Conservation (phyloP, 1,140 invertebrate species). For the Apis dorsata region DNA sequence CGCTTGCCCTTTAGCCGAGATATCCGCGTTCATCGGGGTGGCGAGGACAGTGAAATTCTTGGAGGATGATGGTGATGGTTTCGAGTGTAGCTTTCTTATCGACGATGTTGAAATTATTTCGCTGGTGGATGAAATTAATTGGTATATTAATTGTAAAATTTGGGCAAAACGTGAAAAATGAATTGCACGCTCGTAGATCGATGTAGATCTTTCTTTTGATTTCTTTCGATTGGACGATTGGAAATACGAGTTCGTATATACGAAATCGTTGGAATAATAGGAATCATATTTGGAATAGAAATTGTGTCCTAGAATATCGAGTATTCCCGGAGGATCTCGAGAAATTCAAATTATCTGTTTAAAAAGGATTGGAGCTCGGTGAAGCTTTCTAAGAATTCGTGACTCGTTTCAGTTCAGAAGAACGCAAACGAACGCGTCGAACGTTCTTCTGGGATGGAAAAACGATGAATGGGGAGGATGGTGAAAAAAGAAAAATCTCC, state of each 20-base stretch:
- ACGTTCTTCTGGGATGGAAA: neutral
- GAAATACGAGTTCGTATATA: too few species aligned
- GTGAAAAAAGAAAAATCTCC: conserved; percentile 24
- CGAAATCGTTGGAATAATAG: too few species aligned
- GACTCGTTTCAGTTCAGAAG: neutral
- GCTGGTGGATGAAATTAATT: too few species aligned
- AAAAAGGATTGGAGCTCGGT: neutral
- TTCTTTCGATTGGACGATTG: too few species aligned
- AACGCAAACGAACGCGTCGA: neutral
- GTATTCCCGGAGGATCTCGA: neutral
- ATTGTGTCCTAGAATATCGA: neutral
- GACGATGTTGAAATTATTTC: too few species aligned
- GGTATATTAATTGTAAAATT: too few species aligned
- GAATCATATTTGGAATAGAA: neutral
- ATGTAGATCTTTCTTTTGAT: too few species aligned
- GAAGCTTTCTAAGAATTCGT: conserved; percentile 2
- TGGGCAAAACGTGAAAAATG: too few species aligned
- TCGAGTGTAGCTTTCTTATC: neutral
- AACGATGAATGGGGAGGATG: neutral
- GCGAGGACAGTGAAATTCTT: too few species aligned
- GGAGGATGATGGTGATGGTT: too few species aligned
- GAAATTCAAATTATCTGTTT: neutral
- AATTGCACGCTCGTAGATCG: too few species aligned
- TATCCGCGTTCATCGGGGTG: neutral
- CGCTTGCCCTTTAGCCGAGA: conserved; percentile 16